These are phyloP conservation scores for Drosophila diplacantha DNA, from an alignment of 2,888 invertebrate genomes.

Conservation along the genomic window DNA sequence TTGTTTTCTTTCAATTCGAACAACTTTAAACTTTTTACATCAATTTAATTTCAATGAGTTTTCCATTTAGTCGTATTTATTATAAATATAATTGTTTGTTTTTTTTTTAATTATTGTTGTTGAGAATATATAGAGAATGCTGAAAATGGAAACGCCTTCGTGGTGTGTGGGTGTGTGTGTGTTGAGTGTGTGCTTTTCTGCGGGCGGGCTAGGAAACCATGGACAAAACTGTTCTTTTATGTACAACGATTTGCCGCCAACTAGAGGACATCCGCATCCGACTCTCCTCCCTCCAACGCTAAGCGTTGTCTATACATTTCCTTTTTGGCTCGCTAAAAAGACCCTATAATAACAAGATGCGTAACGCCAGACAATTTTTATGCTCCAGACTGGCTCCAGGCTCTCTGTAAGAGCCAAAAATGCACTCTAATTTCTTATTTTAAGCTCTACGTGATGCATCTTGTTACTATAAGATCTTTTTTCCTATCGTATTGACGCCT, in stretches of 20 bases:
- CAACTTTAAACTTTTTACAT: slow-evolving; percentile 65
- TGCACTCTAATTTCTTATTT: not conserved
- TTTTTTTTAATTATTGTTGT: slow-evolving; percentile 21
- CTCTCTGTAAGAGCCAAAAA: not conserved
- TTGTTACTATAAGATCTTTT: not conserved
- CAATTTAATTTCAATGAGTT: slow-evolving; percentile 52
- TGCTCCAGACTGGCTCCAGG: not conserved
- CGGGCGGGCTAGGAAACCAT: slow-evolving; percentile 46
- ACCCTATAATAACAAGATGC: not conserved
- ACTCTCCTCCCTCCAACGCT: not conserved
- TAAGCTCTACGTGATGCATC: not conserved
- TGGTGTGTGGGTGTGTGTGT: slow-evolving; percentile 7
- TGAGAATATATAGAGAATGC: slow-evolving; percentile 46
- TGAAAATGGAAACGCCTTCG: slow-evolving; percentile 35
- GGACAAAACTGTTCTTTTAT: slow-evolving; percentile 53
- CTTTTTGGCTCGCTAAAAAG: not conserved
- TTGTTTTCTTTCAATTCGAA: slow-evolving; percentile 53
- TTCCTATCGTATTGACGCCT: not conserved
- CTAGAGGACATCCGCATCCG: slow-evolving; percentile 1
- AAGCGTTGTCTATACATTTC: slow-evolving; percentile 18
- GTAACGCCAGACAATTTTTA: not conserved
- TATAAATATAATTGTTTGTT: slow-evolving; percentile 28
- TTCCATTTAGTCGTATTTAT: slow-evolving; percentile 26
- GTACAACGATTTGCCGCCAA: slow-evolving; percentile 48
- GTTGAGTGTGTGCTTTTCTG: slow-evolving; percentile 1